A percentile compares a stretch with the other conserved stretches of the same genome.
These are phyloP conservation scores for Caenorhabditis sp. DNA, from an alignment of 2,888 invertebrate genomes.

Conservation along the genomic window DNA sequence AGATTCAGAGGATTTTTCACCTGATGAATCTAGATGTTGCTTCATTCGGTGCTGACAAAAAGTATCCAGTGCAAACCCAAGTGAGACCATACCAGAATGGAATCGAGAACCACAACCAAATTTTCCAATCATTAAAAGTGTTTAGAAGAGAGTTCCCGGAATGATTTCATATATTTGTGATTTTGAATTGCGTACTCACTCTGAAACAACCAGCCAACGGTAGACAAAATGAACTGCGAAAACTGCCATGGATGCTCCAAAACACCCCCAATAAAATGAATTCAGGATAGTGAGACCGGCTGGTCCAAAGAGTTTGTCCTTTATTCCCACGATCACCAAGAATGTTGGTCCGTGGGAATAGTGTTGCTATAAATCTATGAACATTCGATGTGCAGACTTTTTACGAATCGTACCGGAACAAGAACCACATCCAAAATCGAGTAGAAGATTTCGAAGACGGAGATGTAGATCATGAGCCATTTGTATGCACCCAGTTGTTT, in stretches of 20 bases:
- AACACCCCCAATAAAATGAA: constrained; percentile 38
- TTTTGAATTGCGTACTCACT: neutral
- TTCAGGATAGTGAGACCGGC: constrained; percentile 6
- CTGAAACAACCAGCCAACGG: constrained; percentile 19
- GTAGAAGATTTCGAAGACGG: constrained; percentile 38
- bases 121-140: constrained; percentile 26
- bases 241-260: constrained; percentile 39
- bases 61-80: constrained; percentile 36
- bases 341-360: constrained; percentile 28
- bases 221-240: constrained; percentile 44
- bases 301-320: constrained; percentile 23
- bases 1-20: neutral
- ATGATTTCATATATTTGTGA: too few species aligned
- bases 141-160: constrained; percentile 6
- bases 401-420: constrained; percentile 29
- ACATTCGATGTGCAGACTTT: too few species aligned
- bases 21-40: constrained; percentile 12
- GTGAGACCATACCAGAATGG: constrained; percentile 34
- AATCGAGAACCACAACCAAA: constrained; percentile 32
- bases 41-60: constrained; percentile 28
- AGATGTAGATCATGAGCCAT: constrained; percentile 45
- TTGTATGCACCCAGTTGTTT: constrained; percentile 49
- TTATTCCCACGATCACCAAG: constrained; percentile 21
- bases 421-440: constrained; percentile 31
- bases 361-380: constrained; percentile 40